These are phyloP conservation scores for Drosophila demipolita DNA, from an alignment of 2,888 invertebrate genomes.

Conservation along the genomic window DNA sequence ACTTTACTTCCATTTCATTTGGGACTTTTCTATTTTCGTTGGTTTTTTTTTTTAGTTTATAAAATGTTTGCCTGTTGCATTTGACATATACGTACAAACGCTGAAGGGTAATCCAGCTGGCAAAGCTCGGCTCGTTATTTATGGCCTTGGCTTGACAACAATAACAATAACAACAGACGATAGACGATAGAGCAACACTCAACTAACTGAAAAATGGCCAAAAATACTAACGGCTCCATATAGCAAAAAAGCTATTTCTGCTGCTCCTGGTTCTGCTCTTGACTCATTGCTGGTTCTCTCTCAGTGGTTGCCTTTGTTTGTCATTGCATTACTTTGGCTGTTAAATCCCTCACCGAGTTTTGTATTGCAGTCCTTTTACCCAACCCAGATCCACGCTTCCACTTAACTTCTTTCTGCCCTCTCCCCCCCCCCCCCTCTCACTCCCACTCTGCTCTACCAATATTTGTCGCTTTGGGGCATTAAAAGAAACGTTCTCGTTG, in stretches of 20 bases:
- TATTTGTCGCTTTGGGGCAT: conserved; percentile 80
- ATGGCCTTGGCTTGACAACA: conserved; percentile 40
- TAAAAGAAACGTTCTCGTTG: conserved; percentile 80
- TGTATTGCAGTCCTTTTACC: conserved; percentile 44
- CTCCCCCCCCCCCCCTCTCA: background rate
- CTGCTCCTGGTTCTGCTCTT: conserved; percentile 11
- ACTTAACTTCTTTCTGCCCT: conserved; percentile 1
- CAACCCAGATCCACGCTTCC: background rate
- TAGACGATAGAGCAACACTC: conserved; percentile 18
- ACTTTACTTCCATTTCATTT: conserved; percentile 19
- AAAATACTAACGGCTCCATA: conserved; percentile 44
- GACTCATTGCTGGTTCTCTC: conserved; percentile 37
- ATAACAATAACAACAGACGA: conserved; percentile 12
- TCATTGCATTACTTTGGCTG: conserved; percentile 78
- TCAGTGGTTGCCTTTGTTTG: conserved; percentile 71
- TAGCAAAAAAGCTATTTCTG: conserved; percentile 24
- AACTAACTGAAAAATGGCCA: conserved; percentile 63
- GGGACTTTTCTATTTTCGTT: conserved; percentile 1
- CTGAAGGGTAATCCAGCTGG: conserved; percentile 65
- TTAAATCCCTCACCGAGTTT: conserved; percentile 70
- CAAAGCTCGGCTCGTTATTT: conserved; percentile 59
- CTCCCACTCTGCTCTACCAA: conserved; percentile 47
- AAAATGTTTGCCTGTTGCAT: conserved; percentile 63
- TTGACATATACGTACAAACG: conserved; percentile 61
- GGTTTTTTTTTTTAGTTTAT: background rate